These are phyloP conservation scores for Toxotes lorentzi DNA, from an alignment of 2,797 vertebrate species.

Conservation along the genomic window DNA sequence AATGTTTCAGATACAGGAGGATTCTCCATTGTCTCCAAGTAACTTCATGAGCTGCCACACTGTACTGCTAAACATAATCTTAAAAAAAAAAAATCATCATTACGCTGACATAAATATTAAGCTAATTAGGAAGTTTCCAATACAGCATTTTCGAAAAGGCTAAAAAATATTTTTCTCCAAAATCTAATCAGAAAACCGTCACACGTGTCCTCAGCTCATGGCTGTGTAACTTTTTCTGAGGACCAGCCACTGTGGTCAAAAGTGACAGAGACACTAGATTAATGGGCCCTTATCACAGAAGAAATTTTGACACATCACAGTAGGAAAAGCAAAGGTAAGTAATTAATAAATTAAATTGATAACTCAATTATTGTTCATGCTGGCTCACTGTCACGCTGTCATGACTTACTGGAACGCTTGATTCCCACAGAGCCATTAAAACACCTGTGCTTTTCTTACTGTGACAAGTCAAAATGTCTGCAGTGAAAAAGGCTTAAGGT, in stretches of 20 bases:
- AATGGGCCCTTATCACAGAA: not conserved
- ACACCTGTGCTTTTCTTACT: not conserved
- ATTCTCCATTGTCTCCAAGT: not conserved
- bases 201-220: not conserved
- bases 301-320: not conserved
- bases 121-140: not conserved
- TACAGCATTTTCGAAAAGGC: not conserved
- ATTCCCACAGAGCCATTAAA: not conserved
- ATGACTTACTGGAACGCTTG: not conserved
- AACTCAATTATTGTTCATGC: not conserved
- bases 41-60: not conserved
- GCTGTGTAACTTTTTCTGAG: not conserved
- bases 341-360: conserved; percentile 1
- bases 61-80: not conserved
- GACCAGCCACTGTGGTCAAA: not conserved
- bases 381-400: not conserved
- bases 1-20: not conserved
- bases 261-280: not conserved
- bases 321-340: not conserved
- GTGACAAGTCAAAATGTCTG: not conserved
- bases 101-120: not conserved
- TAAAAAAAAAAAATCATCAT: not conserved
- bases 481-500: not conserved
- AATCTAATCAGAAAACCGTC: not conserved
- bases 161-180: not conserved